Evolutionary conservation across 2,888 invertebrate genomes (phyloP).

Genomic region (Hydriomena furcata): DNA sequence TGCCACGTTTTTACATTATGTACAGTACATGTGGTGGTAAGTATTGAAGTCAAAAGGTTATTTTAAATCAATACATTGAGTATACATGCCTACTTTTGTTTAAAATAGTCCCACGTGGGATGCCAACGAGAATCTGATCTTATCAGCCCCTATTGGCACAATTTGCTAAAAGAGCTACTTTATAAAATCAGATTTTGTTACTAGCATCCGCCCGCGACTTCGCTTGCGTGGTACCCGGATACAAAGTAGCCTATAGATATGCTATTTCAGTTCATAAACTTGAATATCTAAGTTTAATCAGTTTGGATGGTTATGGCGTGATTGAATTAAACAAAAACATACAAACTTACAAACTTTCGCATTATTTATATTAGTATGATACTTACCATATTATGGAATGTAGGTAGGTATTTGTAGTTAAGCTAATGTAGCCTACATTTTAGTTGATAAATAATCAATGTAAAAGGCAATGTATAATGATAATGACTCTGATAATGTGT

Average conservation of each 20-base stretch:
- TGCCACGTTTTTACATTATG: conserved; percentile 1
- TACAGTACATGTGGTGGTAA: too few relatives aligned
- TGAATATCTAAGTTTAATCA: too few relatives aligned
- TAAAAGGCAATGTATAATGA: conserved; percentile 12
- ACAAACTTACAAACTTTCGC: too few relatives aligned
- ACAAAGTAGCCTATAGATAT: too few relatives aligned
- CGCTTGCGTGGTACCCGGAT: too few relatives aligned
- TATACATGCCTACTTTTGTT: not conserved
- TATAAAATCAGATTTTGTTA: not conserved
- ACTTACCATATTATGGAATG: too few relatives aligned
- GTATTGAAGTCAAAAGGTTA: not conserved
- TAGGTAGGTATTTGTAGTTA: not conserved
- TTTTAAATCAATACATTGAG: not conserved
- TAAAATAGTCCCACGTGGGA: not conserved
- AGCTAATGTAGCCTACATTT: conserved; percentile 12
- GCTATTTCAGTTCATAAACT: too few relatives aligned
- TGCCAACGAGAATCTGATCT: not conserved
- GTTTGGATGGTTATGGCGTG: too few relatives aligned
- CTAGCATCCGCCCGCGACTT: conserved; percentile 2
- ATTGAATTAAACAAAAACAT: too few relatives aligned
- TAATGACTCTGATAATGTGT: conserved; percentile 41
- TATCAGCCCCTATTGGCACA: conserved; percentile 2
- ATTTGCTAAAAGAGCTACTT: not conserved
- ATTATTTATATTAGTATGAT: too few relatives aligned
- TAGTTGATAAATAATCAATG: conserved; percentile 34